Conservation (phyloP, 64 coral and sea anemone genomes). For the Montipora foliosa region DNA sequence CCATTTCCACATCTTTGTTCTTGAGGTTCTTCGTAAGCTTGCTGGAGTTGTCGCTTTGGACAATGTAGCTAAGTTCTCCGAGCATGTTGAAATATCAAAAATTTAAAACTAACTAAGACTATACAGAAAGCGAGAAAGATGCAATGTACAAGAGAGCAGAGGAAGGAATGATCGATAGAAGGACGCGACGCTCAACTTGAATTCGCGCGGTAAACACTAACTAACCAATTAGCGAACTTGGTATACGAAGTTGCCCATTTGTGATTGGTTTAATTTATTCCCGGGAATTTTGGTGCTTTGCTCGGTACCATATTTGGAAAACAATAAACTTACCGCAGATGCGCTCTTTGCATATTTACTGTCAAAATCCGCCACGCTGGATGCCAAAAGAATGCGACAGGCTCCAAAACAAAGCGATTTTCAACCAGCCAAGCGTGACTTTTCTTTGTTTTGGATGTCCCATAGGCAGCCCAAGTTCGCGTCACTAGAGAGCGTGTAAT, state of each 20-base stretch:
- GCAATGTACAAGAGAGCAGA: conserved; percentile 8
- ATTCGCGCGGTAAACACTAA: conserved; percentile 64
- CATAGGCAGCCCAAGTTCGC: too few relatives aligned
- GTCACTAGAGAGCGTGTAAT: too few relatives aligned
- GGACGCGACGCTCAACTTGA: conserved; percentile 37
- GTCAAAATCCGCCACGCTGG: too few relatives aligned
- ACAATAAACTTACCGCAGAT: background rate
- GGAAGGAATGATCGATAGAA: conserved; percentile 55
- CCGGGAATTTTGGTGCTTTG: conserved; percentile 35
- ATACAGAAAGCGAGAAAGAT: background rate
- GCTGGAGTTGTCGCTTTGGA: conserved; percentile 26
- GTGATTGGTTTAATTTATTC: conserved; percentile 75
- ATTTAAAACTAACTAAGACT: background rate
- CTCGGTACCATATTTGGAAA: conserved; percentile 27
- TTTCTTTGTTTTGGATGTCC: too few relatives aligned
- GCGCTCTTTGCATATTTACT: too few relatives aligned
- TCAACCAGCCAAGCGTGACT: too few relatives aligned
- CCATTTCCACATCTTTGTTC: conserved; percentile 9
- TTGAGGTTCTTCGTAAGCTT: conserved; percentile 34
- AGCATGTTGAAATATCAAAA: conserved; percentile 45
- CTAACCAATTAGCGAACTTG: conserved; percentile 64
- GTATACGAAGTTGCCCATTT: background rate
- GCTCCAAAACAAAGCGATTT: too few relatives aligned
- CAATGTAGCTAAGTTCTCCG: conserved; percentile 44
- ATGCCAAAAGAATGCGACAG: too few relatives aligned